These are phyloP conservation scores for Pollimyrus isidori DNA, from an alignment of 2,113 vertebrate genomes.

Conservation along the genomic window DNA sequence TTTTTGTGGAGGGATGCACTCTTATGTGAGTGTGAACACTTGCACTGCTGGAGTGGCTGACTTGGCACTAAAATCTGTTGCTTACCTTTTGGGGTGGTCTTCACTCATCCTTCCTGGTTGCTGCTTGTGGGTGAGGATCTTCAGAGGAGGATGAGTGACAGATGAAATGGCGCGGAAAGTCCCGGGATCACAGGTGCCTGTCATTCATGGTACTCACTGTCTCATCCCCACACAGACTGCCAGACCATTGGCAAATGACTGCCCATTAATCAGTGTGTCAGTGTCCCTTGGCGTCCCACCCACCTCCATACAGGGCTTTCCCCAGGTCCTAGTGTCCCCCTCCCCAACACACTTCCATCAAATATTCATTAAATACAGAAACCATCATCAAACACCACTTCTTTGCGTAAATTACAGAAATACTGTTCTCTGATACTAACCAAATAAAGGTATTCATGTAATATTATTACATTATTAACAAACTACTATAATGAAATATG, in stretches of 20 bases:
- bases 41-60: neutral
- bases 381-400: neutral
- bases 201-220: neutral
- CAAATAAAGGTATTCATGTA: neutral
- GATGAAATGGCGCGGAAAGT: neutral
- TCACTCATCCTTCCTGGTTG: neutral
- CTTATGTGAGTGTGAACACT: neutral
- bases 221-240: neutral
- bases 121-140: neutral
- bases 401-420: neutral
- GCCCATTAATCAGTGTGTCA: constrained; percentile 13
- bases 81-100: constrained; percentile 6
- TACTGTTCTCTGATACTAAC: neutral
- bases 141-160: neutral
- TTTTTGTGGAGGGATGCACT: neutral
- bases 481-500: neutral
- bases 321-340: constrained; percentile 18
- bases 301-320: neutral
- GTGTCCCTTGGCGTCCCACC: neutral
- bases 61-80: neutral
- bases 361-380: neutral
- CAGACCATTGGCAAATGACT: neutral
- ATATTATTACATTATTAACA: neutral
- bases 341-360: neutral
- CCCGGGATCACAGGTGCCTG: neutral